Evolutionary conservation across 2,113 vertebrate genomes (phyloP).

Genomic region (Xyrauchen texanus): DNA sequence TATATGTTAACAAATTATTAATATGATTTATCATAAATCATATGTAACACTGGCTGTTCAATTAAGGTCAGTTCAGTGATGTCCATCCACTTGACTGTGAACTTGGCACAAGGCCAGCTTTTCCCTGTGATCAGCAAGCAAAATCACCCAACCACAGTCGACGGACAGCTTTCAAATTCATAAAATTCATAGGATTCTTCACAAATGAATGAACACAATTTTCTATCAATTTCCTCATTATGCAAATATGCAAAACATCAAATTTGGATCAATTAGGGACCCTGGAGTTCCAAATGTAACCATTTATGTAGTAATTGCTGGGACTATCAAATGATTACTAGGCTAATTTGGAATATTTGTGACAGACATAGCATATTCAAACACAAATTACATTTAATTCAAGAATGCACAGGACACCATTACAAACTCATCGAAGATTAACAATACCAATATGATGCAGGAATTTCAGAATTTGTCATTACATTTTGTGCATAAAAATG

Average conservation of each 20-base stretch:
- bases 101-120: constrained; percentile 18
- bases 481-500: constrained; percentile 94
- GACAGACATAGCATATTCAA: constrained; percentile 99
- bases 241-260: constrained; percentile 61
- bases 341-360: constrained; percentile 99
- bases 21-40: neutral
- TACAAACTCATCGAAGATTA: constrained; percentile 94
- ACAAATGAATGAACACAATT: constrained; percentile 99
- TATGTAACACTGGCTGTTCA: neutral
- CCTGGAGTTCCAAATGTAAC: constrained; percentile 98
- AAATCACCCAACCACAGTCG: constrained; percentile 84
- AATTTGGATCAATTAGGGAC: constrained; percentile 99
- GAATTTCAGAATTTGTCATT: constrained; percentile 98
- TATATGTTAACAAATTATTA: neutral
- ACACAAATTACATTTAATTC: constrained; percentile 99
- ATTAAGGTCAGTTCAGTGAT: neutral
- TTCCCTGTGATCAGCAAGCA: constrained; percentile 66
- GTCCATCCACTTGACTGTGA: constrained; percentile 1
- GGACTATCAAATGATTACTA: constrained; percentile 99
- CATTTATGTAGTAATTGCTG: constrained; percentile 98
- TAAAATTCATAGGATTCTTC: constrained; percentile 98
- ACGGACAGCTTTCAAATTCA: constrained; percentile 96
- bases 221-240: constrained; percentile 72
- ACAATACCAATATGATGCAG: constrained; percentile 98
- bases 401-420: constrained; percentile 89